A percentile compares a stretch with the other conserved stretches of the same genome.
These are phyloP conservation scores for Atopsyche davidsoni DNA, from an alignment of 1,140 invertebrate genomes.

Conservation along the genomic window DNA sequence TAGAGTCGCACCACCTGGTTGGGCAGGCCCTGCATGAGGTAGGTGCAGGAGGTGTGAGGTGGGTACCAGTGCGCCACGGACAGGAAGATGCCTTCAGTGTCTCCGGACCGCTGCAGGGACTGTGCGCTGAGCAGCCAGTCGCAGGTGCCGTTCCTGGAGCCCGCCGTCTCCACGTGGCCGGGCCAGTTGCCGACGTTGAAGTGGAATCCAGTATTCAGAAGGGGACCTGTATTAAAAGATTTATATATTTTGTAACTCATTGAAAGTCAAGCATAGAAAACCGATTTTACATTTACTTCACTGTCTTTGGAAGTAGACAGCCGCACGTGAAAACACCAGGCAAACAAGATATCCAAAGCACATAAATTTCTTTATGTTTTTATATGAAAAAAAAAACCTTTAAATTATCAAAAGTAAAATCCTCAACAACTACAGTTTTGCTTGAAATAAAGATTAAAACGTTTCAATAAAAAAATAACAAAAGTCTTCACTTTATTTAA, in stretches of 20 bases:
- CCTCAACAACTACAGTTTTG: too few relatives aligned
- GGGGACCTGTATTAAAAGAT: constrained; percentile 53
- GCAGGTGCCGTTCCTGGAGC: constrained; percentile 76
- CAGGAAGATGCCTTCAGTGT: constrained; percentile 79
- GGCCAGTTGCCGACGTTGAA: constrained; percentile 92
- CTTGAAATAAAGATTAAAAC: too few relatives aligned
- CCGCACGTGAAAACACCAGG: too few relatives aligned
- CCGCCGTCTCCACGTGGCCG: constrained; percentile 80
- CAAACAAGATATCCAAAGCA: too few relatives aligned
- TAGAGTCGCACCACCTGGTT: constrained; percentile 82
- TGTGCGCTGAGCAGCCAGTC: constrained; percentile 81
- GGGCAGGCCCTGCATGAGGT: constrained; percentile 74
- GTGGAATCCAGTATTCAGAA: constrained; percentile 86
- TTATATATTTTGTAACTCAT: neutral
- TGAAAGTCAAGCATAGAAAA: too few relatives aligned
- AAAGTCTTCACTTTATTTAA: too few relatives aligned
- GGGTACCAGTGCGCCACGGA: constrained; percentile 91
- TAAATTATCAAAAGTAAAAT: too few relatives aligned
- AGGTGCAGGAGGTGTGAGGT: constrained; percentile 83
- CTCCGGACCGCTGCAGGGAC: constrained; percentile 64
- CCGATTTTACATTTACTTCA: too few relatives aligned
- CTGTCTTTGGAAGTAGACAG: too few relatives aligned
- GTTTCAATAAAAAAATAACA: too few relatives aligned
- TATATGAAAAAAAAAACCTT: too few relatives aligned
- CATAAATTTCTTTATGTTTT: too few relatives aligned